Evolutionary conservation across 2,113 vertebrate genomes (phyloP).

Genomic region (Jacana jacana): DNA sequence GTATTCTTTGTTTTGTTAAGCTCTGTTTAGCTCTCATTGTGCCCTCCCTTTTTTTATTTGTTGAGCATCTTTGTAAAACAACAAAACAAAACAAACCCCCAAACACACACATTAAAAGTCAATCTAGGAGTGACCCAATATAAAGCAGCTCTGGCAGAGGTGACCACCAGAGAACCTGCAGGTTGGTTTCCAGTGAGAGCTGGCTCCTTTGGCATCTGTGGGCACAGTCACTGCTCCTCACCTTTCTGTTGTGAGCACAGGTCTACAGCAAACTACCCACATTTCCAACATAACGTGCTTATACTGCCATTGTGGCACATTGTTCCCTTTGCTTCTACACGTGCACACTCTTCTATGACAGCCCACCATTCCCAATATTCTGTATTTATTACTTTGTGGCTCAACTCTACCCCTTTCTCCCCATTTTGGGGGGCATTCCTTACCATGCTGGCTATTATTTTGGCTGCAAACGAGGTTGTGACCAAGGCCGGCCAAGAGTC

Average conservation of each 20-base stretch:
- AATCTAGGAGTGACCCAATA: background rate
- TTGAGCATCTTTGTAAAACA: background rate
- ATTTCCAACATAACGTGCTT: background rate
- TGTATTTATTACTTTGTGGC: background rate
- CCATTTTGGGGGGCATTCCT: background rate
- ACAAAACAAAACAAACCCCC: too few relatives aligned
- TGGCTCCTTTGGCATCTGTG: background rate
- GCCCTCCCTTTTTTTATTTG: background rate
- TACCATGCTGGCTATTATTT: background rate
- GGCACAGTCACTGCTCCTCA: background rate
- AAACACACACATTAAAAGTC: background rate
- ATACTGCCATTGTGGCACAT: background rate
- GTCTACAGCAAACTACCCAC: background rate
- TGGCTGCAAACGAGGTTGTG: background rate
- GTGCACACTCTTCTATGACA: background rate
- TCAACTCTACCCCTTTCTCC: background rate
- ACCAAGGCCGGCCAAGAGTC: background rate
- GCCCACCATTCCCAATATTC: background rate
- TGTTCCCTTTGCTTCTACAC: background rate
- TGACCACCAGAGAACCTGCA: background rate
- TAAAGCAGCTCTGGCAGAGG: background rate
- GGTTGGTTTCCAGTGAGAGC: background rate
- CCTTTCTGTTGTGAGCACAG: background rate
- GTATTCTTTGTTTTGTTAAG: constrained; percentile 47
- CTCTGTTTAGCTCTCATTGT: background rate